Evolutionary conservation across 1,140 invertebrate species (phyloP), one percentile per base, ranked within the genome.

Genomic region (Trichoplusia ni): DNA sequence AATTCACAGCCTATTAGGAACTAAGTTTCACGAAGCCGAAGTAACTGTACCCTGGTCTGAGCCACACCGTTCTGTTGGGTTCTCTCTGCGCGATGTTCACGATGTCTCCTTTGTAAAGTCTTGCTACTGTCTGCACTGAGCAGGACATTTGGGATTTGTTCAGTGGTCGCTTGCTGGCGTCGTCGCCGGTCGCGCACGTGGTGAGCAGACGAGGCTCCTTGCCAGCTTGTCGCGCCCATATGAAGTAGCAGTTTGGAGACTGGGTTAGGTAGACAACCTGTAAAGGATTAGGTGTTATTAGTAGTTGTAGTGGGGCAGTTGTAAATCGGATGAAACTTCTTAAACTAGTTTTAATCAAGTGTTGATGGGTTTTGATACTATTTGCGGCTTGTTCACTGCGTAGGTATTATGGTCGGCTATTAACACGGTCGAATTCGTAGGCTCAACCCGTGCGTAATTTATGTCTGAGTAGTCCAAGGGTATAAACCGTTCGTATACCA

Each of bases 21-120:
- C 80, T 82, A 72, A 89, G 75, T 78, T 88, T 90, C 27, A 90
- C 67, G 19, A 90, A 88, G 2, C 86, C 86, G 47, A 90, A 74
- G 60, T 88, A 88, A 0, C 79, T 75, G 69, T 86, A 84, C 7
- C 87, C 87, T 0, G 80, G 80, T 42, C 71, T 47, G 0, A 90
- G 79, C 77, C 76, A 86, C 1, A 90, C 56, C 1, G 82, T 90
- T 13, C 79, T 70, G 66, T 89, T 86, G 7, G 73, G 77, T 73
- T 90, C 87, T 18, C 87, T 66, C 19, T 88, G 84, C 0, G 83
- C 73, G 2, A 88, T 66, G 51, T 84, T 82, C 13, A 90, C 76
- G 1, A 62, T 77, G 46, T 90, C 85, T 21, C 77, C 80, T 33
- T 78, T 73, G 44, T 70, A 62, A 0, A 90, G 71, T 3, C 86